Evolutionary conservation across 1,140 invertebrate genomes (phyloP).

Genomic region (Drosophila ogumai): DNA sequence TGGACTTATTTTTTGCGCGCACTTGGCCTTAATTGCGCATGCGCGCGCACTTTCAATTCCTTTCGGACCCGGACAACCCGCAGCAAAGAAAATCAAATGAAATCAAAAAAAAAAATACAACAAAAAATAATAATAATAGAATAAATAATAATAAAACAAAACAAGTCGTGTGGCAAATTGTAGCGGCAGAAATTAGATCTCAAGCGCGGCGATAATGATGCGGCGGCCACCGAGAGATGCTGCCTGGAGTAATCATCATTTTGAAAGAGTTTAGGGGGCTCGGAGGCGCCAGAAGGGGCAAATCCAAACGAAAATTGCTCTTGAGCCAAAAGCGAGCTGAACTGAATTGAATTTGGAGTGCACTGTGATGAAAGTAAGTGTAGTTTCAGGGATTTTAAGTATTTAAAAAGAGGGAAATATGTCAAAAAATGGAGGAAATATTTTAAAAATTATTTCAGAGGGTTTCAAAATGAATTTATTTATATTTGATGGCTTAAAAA

Average conservation of each 20-base stretch:
- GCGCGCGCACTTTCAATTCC: conserved; percentile 78
- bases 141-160: conserved; percentile 31
- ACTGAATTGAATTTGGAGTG: conserved; percentile 8
- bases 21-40: conserved; percentile 81
- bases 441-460: not conserved
- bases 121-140: not conserved
- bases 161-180: conserved; percentile 64
- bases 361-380: not conserved
- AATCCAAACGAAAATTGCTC: conserved; percentile 66
- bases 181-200: conserved; percentile 56
- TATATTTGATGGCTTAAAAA: too few species aligned
- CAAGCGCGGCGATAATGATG: conserved; percentile 66
- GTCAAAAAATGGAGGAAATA: not conserved
- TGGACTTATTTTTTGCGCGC: conserved; percentile 53
- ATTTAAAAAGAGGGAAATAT: too few species aligned
- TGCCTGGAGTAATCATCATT: conserved; percentile 56
- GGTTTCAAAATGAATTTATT: too few species aligned
- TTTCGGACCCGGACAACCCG: conserved; percentile 40
- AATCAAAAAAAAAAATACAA: conserved; percentile 1
- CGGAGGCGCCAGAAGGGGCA: conserved; percentile 22
- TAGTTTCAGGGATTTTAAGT: not conserved
- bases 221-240: conserved; percentile 20
- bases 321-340: conserved; percentile 4
- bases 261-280: conserved; percentile 1
- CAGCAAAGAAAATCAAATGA: conserved; percentile 38